Base-by-base conservation (phyloP, 2,797 vertebrate species). In the Mormyrus proboscirostris region DNA sequence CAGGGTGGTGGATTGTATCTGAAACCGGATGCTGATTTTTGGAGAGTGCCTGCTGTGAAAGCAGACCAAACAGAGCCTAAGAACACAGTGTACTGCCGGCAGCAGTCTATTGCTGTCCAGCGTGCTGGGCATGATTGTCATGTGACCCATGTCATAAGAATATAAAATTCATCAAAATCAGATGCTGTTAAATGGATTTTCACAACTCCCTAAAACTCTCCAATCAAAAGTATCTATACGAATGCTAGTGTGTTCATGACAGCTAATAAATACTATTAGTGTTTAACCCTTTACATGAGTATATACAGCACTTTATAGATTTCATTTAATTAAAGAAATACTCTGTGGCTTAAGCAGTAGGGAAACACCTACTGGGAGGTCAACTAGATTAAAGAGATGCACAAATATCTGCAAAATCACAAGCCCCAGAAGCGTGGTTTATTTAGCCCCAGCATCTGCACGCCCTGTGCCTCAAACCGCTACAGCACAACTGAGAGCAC, bases 251-350 rank as follows among this genome's bases (percentile, higher is more conserved):
- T 41, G 51, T 69, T 86, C 47, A 33, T 57, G 55, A 55, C 88
- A 89, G 51, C 88, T 57, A 89, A 89, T 89, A 83, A 89, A 83
- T 88, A 86, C 44, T 86, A 16, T 86, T 86, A 89, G 89, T 87
- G 88, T 69, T 89, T 55, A 89, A 73, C 22, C 62, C 10, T 87
- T 51, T 86, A 51, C 49, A 87, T 38, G 65, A 51, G 19, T 65
- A 84, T 89, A 62, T 86, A 89, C 82, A 89, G 83, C 33, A 33
- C 57, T 69, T 89, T 89, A 69, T 38, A 86, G 19, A 55, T n/a
- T 51, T 62, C 22, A 65, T 47, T 22, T 10, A 25, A 59, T n/a
- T 44, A n/a, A 85, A 55, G 38, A 9, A 59, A 25, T 19, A 8
- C 16, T 41, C n/a, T 22, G n/a, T 50, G 44, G 9, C 82, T 82